Evolutionary conservation across 2,888 invertebrate genomes (phyloP), one percentile per base, ranked within the genome.

Genomic region (Azorinus chamasolen): DNA sequence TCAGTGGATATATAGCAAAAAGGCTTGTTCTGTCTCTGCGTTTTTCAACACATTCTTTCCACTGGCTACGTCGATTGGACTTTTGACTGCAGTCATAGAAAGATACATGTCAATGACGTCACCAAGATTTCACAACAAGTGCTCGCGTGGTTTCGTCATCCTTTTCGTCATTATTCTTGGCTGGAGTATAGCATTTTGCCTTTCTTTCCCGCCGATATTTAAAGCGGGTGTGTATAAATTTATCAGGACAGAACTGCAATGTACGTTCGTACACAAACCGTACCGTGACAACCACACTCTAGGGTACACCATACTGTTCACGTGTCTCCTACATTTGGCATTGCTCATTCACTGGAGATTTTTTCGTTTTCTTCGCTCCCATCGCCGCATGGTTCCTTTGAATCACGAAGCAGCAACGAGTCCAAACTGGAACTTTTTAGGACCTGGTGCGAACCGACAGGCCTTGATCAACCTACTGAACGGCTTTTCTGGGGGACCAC

Each of bases 401-500:
- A 79, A 83, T 50, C 85, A 89, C 58, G 83, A 87, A 39, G 90
- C 91, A 6, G 88, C 91, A 1, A 78, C 86, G 4, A 91, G 91
- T 69, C 74, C 81, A 61, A 88, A 88, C 74, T 91, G 91, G 91
- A 88, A 89, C 1, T 91, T 91, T 74, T 83, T 90, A 24, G 91
- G 91, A 0, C 90, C 88, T 0, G 90, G 90, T 20, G 90, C 89
- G 8, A 89, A 89, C 59, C 89, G 88, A 6, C 88, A 88, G 57
- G 87, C 89, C 1, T 79, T 89, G 41, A 84, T 89, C 20, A 89
- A 90, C 71, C 87, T 89, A 82, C 66, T 90, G 37, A 90, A 90
- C 69, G 90, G 90, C 0, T 88, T 90, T 62, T 85, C 87, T 0
- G 79, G 83, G 3, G 85, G 83, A 2, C 85, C 81, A 8, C 83